phyloP scores from a whole-genome alignment of 2,888 invertebrate genomes.

The Heliconius charithonia region DNA sequence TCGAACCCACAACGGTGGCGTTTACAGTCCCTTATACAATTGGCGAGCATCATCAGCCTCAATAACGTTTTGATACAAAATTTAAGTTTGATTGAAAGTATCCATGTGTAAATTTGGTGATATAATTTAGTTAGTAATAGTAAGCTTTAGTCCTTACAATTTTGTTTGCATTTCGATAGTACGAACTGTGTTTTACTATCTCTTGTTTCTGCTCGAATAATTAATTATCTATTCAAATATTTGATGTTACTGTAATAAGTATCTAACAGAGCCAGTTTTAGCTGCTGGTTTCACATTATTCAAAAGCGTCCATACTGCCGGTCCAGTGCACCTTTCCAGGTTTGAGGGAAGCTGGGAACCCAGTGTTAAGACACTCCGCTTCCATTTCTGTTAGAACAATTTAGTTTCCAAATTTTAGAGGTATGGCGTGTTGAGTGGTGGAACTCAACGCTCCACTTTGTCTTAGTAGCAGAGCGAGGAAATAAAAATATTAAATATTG shows the following conservation, averaged over 20 bases:
- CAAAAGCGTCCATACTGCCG: too few species aligned
- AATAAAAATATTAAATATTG: too few species aligned
- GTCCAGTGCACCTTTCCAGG: too few species aligned
- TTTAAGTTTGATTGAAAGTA: conserved; percentile 39
- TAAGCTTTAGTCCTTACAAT: conserved; percentile 2
- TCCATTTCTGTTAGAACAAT: too few species aligned
- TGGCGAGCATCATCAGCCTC: conserved; percentile 3
- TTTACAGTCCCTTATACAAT: too few species aligned
- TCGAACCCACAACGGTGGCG: too few species aligned
- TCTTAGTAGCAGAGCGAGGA: too few species aligned
- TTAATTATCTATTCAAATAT: conserved; percentile 12
- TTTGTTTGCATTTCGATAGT: conserved; percentile 11
- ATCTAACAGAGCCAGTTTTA: neutral
- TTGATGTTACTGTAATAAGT: neutral
- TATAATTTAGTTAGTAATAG: conserved; percentile 19
- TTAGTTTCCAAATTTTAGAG: too few species aligned
- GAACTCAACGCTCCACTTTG: too few species aligned
- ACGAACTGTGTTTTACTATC: conserved; percentile 2
- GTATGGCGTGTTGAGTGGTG: too few species aligned
- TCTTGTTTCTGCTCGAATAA: conserved; percentile 14
- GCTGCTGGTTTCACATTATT: neutral
- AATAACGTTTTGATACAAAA: conserved; percentile 39
- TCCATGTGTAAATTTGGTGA: conserved; percentile 34
- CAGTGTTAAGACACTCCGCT: too few species aligned
- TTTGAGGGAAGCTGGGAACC: too few species aligned